A percentile compares a stretch with the other conserved stretches of the same genome.
Evolutionary conservation across 2,113 vertebrate genomes (phyloP).

Genomic region (Limanda limanda): DNA sequence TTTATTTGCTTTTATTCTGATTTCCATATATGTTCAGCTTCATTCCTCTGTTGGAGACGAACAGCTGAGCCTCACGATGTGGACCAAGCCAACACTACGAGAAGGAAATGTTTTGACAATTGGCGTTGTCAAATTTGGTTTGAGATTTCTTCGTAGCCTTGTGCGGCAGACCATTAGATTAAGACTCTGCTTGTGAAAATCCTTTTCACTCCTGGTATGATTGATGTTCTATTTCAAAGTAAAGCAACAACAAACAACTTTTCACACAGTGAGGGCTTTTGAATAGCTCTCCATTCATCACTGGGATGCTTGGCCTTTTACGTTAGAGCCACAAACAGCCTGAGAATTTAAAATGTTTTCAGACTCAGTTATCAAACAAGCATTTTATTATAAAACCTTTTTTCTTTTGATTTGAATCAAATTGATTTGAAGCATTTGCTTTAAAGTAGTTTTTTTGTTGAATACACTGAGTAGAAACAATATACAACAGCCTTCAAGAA

Average conservation of each 20-base stretch:
- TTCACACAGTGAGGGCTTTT: slow-evolving; percentile 36
- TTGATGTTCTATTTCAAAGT: slow-evolving; percentile 72
- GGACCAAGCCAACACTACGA: slow-evolving; percentile 6
- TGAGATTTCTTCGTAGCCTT: slow-evolving; percentile 50
- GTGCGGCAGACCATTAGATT: slow-evolving; percentile 65
- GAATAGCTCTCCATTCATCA: slow-evolving; percentile 56
- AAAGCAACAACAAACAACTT: slow-evolving; percentile 67
- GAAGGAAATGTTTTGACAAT: slow-evolving; percentile 59
- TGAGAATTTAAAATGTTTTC: slow-evolving; percentile 41
- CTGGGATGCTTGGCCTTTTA: slow-evolving; percentile 62
- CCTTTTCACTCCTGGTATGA: slow-evolving; percentile 54
- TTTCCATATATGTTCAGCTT: slow-evolving; percentile 67
- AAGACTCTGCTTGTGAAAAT: slow-evolving; percentile 60
- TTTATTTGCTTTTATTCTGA: slow-evolving; percentile 36
- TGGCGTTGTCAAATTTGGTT: slow-evolving; percentile 66
- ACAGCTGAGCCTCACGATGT: slow-evolving; percentile 12
- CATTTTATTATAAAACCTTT: slow-evolving; percentile 37
- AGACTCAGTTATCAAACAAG: slow-evolving; percentile 35
- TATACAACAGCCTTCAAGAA: neutral
- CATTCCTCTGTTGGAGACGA: slow-evolving; percentile 25
- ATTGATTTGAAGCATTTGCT: slow-evolving; percentile 39
- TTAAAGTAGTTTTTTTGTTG: slow-evolving; percentile 4
- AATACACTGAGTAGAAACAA: slow-evolving; percentile 7
- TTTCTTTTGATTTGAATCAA: slow-evolving; percentile 39
- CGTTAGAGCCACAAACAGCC: slow-evolving; percentile 32